phyloP scores from a whole-genome alignment of 2,113 vertebrate genomes.

The Hemiprocne comata region DNA sequence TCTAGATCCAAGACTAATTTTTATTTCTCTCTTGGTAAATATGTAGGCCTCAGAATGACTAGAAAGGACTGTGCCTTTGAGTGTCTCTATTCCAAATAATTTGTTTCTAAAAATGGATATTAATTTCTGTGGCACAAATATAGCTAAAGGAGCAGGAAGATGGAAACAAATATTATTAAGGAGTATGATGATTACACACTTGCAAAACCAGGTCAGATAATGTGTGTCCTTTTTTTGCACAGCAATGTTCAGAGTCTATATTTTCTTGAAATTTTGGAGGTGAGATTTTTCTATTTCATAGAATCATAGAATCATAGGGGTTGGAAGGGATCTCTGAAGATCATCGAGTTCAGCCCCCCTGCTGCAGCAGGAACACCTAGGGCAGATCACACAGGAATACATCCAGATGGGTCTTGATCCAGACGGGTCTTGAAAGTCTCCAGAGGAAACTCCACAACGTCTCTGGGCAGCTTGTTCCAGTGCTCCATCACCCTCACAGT shows the following conservation, averaged over 20 bases:
- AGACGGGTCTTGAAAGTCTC: too few species aligned
- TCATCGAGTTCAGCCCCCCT: too few species aligned
- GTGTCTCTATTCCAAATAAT: background rate
- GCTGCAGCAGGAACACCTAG: too few species aligned
- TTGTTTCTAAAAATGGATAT: background rate
- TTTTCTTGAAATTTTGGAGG: background rate
- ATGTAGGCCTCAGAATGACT: background rate
- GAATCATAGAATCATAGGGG: too few species aligned
- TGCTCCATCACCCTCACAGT: too few species aligned
- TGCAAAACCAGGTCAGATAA: background rate
- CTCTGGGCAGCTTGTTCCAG: too few species aligned
- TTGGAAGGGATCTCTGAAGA: too few species aligned
- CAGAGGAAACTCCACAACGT: too few species aligned
- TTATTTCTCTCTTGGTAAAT: background rate
- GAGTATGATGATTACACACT: background rate
- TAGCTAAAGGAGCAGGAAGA: background rate
- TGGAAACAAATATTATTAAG: background rate
- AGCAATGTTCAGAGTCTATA: background rate
- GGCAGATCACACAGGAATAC: too few species aligned
- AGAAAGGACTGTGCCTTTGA: background rate
- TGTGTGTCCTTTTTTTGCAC: background rate
- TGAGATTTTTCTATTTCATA: background rate
- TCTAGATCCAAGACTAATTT: background rate
- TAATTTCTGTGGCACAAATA: background rate
- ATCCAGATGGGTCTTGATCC: too few species aligned